Conservation (phyloP, 2,113 vertebrate species). For the Nesogale talazaci region DNA sequence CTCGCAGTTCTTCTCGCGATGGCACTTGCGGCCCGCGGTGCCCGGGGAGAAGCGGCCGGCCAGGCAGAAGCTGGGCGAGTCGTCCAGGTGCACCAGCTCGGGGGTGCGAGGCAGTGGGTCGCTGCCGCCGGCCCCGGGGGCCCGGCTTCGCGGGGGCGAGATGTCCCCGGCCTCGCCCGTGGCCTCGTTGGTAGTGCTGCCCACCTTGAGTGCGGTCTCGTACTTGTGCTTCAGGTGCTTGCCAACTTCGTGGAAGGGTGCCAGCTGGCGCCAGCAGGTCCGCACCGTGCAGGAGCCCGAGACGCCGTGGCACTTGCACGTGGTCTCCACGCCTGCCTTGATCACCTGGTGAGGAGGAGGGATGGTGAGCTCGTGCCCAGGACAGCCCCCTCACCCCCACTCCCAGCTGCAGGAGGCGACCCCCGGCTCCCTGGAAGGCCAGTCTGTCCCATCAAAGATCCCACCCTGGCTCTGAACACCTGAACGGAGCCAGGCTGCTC, state of each 20-base stretch:
- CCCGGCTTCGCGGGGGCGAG: slow-evolving; percentile 85
- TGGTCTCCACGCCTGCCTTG: slow-evolving; percentile 97
- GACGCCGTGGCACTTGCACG: slow-evolving; percentile 98
- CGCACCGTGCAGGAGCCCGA: slow-evolving; percentile 97
- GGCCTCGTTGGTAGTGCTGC: slow-evolving; percentile 96
- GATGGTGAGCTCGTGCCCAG: background rate
- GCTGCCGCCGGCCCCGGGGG: slow-evolving; percentile 81
- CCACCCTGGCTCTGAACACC: background rate
- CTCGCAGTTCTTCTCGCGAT: slow-evolving; percentile 99
- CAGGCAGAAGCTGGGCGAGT: slow-evolving; percentile 98
- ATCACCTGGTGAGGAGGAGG: slow-evolving; percentile 89
- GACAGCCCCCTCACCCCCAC: background rate
- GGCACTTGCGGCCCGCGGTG: slow-evolving; percentile 95
- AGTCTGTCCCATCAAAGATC: background rate
- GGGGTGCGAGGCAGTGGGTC: slow-evolving; percentile 96
- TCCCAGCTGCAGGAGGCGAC: background rate
- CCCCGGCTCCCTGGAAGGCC: background rate
- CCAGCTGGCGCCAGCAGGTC: slow-evolving; percentile 98
- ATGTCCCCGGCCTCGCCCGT: slow-evolving; percentile 95
- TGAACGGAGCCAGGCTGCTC: background rate
- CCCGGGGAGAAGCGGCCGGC: slow-evolving; percentile 95
- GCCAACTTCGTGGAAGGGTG: slow-evolving; percentile 97
- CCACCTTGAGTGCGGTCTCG: slow-evolving; percentile 94
- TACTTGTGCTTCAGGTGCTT: slow-evolving; percentile 98
- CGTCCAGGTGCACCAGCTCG: slow-evolving; percentile 96